Evolutionary conservation across 1,140 invertebrate genomes (phyloP).

Genomic region (Pseudomyrmex pallidus): DNA sequence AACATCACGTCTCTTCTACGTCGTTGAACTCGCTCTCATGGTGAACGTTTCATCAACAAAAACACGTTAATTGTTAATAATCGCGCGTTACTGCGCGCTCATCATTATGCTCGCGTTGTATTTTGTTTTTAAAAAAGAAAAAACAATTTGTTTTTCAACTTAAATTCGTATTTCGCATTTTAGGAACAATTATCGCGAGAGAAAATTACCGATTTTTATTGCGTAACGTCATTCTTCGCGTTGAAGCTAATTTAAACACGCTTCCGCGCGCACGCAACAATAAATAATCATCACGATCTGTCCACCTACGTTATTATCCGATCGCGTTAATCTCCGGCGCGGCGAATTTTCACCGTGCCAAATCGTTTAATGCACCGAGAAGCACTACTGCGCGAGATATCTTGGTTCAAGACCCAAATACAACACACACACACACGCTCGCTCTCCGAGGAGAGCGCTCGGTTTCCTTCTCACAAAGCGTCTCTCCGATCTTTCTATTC

Average conservation of each 20-base stretch:
- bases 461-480: constrained; percentile 14
- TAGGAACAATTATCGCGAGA: neutral
- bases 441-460: neutral
- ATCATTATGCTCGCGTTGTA: neutral
- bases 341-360: constrained; percentile 13
- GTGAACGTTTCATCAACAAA: too few relatives aligned
- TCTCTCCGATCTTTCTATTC: constrained; percentile 1
- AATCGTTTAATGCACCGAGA: constrained; percentile 42
- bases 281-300: constrained; percentile 49
- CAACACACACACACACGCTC: neutral
- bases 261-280: constrained; percentile 5
- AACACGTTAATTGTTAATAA: neutral
- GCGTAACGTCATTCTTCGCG: neutral
- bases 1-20: too few relatives aligned
- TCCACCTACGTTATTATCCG: constrained; percentile 45
- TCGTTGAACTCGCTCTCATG: too few relatives aligned
- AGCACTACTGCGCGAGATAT: constrained; percentile 9
- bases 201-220: neutral
- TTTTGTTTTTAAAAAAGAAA: neutral
- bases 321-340: constrained; percentile 40
- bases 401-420: neutral
- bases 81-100: neutral
- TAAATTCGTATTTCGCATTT: neutral
- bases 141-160: too few relatives aligned
- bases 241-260: neutral